Conservation (phyloP, 2,797 vertebrate species). For the Eurystomus glaucurus region DNA sequence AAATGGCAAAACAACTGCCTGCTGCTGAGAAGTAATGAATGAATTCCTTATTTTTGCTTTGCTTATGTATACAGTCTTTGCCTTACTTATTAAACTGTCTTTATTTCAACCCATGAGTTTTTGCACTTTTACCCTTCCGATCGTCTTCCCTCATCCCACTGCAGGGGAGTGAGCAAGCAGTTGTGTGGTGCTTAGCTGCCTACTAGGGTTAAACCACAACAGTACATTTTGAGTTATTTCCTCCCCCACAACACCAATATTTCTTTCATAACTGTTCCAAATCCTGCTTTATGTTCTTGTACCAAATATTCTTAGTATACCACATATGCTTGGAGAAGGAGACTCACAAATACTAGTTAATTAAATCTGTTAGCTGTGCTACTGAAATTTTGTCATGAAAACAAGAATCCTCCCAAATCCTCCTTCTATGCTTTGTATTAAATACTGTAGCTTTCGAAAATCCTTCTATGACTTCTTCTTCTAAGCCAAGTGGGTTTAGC, state of each 20-base stretch:
- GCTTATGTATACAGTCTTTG: no score
- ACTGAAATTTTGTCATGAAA: background rate
- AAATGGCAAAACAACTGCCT: no score
- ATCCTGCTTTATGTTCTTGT: slow-evolving; percentile 9
- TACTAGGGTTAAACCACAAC: background rate
- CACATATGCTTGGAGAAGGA: slow-evolving; percentile 19
- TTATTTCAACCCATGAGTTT: no score
- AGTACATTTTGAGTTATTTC: slow-evolving; percentile 29
- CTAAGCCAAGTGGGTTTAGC: background rate
- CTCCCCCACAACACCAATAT: slow-evolving; percentile 52
- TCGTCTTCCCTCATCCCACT: no score
- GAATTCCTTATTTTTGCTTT: no score
- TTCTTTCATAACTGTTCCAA: slow-evolving; percentile 57
- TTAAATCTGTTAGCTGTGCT: background rate
- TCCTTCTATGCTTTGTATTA: background rate
- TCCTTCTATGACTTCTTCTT: background rate
- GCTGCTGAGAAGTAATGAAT: no score
- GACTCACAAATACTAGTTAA: background rate
- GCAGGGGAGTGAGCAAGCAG: no score
- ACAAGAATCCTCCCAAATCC: background rate
- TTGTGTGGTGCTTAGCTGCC: no score
- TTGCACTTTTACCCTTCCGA: no score
- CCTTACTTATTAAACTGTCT: no score
- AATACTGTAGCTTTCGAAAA: background rate
- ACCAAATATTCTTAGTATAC: slow-evolving; percentile 33